Base-by-base conservation (phyloP, 2,888 invertebrate genomes). In the Plagodis pulveraria region DNA sequence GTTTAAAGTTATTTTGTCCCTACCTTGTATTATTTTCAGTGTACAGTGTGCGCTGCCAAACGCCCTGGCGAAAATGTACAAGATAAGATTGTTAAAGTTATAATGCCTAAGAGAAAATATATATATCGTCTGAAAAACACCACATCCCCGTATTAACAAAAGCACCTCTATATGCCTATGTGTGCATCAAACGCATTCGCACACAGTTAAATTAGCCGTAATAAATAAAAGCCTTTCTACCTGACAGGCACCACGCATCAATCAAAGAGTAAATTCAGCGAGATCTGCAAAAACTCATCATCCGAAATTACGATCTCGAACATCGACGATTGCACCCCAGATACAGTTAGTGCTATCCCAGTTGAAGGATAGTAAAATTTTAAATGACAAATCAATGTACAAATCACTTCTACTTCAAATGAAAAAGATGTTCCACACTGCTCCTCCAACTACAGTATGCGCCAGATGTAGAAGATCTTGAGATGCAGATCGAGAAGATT, bases 101-200 rank as follows among this genome's bases (percentile, higher is more conserved):
- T 72, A 41, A 63, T 83, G 42, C 88, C 90, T 32, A 81, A 77
- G 58, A 81, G 84, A 60, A 87, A 77, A 77, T 81, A 70, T 65
- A 65, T 86, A 11, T 79, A 77, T 55, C 86, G 88, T 38, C 33
- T 89, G 57, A 69, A 72, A 62, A 84, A 81, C 49, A 72, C 66
- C 34, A 80, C 80, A 10, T 88, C 88, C 8, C 84, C 83, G 2
- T 90, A 89, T 60, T 87, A 80, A 68, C 2, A 68, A 12, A 6
- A 44, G 36, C 40, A 57, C 33, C 47, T 49, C 52, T 8, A 48
- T 45, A 33, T 44, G 49, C 42, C 11, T 34, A 8, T 41, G 33
- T 49, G 36, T 38, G 38, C 6, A 34, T 10, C 12, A 22, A 6
- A 9, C 52, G 47, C 50, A 68, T 67, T 69, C 49, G 58, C 64